Evolutionary conservation across 2,888 invertebrate species (phyloP), one percentile per base, ranked within the genome.

Genomic region (Dysmachus trigonus): DNA sequence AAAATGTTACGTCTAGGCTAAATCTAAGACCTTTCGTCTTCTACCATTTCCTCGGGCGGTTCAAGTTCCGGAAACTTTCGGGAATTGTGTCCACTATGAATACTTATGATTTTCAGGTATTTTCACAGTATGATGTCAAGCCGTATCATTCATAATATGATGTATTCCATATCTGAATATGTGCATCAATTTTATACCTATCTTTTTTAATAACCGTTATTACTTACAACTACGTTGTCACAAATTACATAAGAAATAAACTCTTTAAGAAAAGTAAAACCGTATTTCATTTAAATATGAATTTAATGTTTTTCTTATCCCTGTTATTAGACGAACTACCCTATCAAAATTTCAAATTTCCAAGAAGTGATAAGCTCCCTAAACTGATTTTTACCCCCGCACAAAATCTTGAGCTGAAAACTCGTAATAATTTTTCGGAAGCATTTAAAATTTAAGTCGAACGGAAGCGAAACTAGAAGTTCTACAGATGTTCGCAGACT

Each of bases 171-270:
- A 22, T 73, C 73, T 76, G 38, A 76, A 76, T 35, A 22, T 76
- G 38, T 35, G 38, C 33, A 76, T 76, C 76, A 76, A 76, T 76
- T 76, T 76, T 76, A 76, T 76, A 76, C 76, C 38, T 76, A 38
- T 76, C 76, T 76, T 76, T 76, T 76, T 76, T 76, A 76, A 76
- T 33, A 76, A 76, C 13, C 33, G 76, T 76, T 76, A 76, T 76
- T 38, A 76, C 38, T 76, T 76, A 38, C 33, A 76, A 76, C 76
- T 41, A 76, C 76, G 76, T 76, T 76, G 76, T 76, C 76, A 76
- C 33, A 22, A 62, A 38, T 76, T 22, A 76, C n/a, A 76, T 76
- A 76, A 76, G 38, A 33, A 38, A 76, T 76, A 76, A 38, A 62
- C 62, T 74, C 76, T 76, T 76, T 76, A 35, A 62, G 62, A 38